These are phyloP conservation scores for Bombylius discolor DNA, from an alignment of 2,888 invertebrate genomes.

Conservation along the genomic window DNA sequence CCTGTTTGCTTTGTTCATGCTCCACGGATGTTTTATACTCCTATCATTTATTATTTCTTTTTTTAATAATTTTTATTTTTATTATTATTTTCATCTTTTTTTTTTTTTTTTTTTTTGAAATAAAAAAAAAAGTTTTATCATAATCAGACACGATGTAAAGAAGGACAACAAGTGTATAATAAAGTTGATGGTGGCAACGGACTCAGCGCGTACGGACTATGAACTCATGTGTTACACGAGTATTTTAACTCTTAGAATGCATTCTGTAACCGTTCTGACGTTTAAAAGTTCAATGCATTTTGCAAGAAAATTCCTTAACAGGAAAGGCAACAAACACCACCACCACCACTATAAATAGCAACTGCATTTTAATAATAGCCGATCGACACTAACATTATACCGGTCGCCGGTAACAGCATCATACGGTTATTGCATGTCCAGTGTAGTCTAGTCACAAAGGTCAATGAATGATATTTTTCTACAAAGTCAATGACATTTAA, in stretches of 20 bases:
- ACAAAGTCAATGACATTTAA: constrained; percentile 13
- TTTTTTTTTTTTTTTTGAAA: no score
- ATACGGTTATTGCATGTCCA: not conserved
- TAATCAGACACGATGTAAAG: not conserved
- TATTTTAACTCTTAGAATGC: not conserved
- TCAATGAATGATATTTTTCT: constrained; percentile 13
- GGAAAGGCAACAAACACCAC: no score
- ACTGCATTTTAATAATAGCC: no score
- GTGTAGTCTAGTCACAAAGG: constrained; percentile 9
- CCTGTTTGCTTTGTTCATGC: not conserved
- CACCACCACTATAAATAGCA: no score
- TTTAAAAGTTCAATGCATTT: constrained; percentile 1
- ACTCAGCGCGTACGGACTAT: not conserved
- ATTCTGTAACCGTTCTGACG: not conserved
- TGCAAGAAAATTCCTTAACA: not conserved
- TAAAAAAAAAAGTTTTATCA: not conserved
- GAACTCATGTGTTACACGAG: not conserved
- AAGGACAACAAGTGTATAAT: constrained; percentile 11
- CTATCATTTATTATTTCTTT: not conserved
- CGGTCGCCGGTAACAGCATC: not conserved
- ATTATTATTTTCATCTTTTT: no score
- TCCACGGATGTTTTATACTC: not conserved
- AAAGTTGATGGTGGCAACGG: not conserved
- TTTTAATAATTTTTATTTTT: not conserved
- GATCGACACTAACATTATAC: not conserved